phyloP scores from a whole-genome alignment of 2,888 invertebrate genomes.

The Flabesymbios commensalis region DNA sequence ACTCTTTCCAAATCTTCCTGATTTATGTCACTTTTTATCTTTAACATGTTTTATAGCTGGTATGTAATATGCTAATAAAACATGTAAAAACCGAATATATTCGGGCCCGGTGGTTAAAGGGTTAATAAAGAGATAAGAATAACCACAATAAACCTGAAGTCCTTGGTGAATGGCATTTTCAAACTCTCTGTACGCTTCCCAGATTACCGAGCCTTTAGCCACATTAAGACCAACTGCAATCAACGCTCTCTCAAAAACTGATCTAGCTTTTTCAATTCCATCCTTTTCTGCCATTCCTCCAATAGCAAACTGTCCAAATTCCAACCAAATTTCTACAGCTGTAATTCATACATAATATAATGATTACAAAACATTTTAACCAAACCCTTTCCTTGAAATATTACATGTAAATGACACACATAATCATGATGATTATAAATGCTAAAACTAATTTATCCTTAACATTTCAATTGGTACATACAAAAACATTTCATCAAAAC shows the following conservation, averaged over 20 bases:
- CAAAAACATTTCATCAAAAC: background rate
- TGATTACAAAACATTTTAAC: background rate
- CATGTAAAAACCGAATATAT: no score
- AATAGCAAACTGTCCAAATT: conserved; percentile 68
- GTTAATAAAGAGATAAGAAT: no score
- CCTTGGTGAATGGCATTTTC: conserved; percentile 64
- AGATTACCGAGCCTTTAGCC: conserved; percentile 74
- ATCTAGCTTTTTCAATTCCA: conserved; percentile 63
- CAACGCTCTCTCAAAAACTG: conserved; percentile 71
- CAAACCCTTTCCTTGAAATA: background rate
- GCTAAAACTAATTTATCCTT: background rate
- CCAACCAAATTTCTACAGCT: conserved; percentile 71
- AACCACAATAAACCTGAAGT: conserved; percentile 9
- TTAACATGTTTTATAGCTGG: no score
- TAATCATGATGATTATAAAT: background rate
- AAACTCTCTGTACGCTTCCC: conserved; percentile 80
- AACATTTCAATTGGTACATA: background rate
- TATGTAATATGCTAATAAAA: no score
- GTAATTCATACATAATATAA: conserved; percentile 9
- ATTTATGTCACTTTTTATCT: no score
- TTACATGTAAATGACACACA: background rate
- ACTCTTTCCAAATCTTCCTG: no score
- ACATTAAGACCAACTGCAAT: conserved; percentile 76
- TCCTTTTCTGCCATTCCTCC: conserved; percentile 51
- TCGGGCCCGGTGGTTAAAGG: no score